Percentiles rank a stretch among this genome's conserved stretches.
Evolutionary conservation across 1,140 invertebrate species (phyloP).

Genomic region (Drosophila tropicalis): DNA sequence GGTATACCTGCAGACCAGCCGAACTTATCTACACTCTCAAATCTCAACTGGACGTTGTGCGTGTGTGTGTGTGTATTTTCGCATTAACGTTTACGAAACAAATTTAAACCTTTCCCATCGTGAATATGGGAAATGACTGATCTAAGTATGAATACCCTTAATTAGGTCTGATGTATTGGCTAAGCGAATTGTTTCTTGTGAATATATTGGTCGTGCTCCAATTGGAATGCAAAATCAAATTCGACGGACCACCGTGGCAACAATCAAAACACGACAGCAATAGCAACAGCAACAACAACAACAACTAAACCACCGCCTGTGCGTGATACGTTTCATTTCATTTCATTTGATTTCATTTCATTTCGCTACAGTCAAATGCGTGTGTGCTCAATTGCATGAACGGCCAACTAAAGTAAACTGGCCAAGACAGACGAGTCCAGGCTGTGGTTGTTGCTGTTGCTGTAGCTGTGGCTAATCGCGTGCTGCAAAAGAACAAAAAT

Average conservation of each 20-base stretch:
- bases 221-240: constrained; percentile 78
- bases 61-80: not conserved
- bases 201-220: constrained; percentile 77
- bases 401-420: constrained; percentile 46
- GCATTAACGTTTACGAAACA: constrained; percentile 16
- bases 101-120: too few relatives aligned
- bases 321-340: constrained; percentile 80
- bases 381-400: constrained; percentile 80
- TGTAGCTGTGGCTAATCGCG: constrained; percentile 73
- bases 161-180: constrained; percentile 61
- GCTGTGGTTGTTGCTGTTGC: not conserved
- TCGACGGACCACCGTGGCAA: constrained; percentile 63
- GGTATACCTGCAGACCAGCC: not conserved
- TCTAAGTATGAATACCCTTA: constrained; percentile 29
- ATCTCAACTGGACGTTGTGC: constrained; percentile 39
- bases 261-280: constrained; percentile 44
- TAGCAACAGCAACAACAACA: constrained; percentile 32
- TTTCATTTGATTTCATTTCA: constrained; percentile 71
- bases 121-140: too few relatives aligned
- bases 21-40: constrained; percentile 39
- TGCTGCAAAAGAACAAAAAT: constrained; percentile 69
- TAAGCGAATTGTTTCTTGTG: constrained; percentile 50
- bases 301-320: constrained; percentile 42
- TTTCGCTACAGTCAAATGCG: constrained; percentile 79
- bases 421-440: constrained; percentile 1